Evolutionary conservation across 2,888 invertebrate species (phyloP).

Genomic region (Drosophila buzzatii): DNA sequence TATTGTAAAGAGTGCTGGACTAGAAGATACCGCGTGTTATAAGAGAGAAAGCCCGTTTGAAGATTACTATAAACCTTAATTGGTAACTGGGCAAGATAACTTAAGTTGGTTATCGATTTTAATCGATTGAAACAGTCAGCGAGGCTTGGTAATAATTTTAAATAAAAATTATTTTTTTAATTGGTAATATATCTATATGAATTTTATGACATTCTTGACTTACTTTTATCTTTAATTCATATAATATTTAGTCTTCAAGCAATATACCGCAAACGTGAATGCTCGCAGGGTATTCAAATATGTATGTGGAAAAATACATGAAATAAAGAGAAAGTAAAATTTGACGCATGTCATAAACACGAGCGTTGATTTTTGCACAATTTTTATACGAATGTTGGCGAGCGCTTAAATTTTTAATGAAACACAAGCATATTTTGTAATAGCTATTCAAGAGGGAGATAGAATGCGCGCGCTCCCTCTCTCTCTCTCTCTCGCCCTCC

Average conservation of each 20-base stretch:
- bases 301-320: not conserved
- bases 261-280: not conserved
- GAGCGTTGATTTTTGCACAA: conserved; percentile 40
- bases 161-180: not conserved
- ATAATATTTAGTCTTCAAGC: not conserved
- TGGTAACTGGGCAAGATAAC: too few species aligned
- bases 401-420: conserved; percentile 72
- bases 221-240: not conserved
- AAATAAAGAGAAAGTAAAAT: conserved; percentile 29
- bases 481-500: not conserved
- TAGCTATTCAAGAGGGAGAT: conserved; percentile 27
- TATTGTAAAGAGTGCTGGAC: too few species aligned
- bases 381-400: conserved; percentile 30
- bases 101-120: too few species aligned
- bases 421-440: conserved; percentile 74
- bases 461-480: not conserved
- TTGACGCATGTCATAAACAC: conserved; percentile 67
- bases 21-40: not conserved
- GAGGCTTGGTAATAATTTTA: too few species aligned
- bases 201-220: not conserved
- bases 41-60: not conserved
- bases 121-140: not conserved
- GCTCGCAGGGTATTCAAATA: not conserved
- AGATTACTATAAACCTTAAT: too few species aligned
- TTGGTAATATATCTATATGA: not conserved